Evolutionary conservation across 2,797 vertebrate genomes (phyloP).

Genomic region (Trachurus trachurus): DNA sequence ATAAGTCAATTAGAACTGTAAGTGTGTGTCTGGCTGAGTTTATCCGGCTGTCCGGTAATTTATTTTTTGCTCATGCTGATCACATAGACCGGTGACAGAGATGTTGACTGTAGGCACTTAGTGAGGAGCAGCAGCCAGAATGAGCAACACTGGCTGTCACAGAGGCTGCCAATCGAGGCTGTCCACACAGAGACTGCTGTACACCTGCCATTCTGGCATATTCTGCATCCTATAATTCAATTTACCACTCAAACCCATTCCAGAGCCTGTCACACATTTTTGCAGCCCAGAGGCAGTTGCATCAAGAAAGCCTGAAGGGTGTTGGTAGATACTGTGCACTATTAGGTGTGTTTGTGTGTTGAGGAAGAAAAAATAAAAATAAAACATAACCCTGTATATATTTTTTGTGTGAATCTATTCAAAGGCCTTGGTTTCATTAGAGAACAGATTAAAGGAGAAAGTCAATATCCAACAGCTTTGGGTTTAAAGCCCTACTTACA

Average conservation of each 20-base stretch:
- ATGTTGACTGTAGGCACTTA: constrained; percentile 65
- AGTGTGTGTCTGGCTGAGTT: constrained; percentile 40
- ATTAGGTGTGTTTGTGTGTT: neutral
- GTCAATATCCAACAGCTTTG: constrained; percentile 80
- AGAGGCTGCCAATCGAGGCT: constrained; percentile 78
- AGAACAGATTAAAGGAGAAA: constrained; percentile 73
- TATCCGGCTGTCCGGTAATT: constrained; percentile 29
- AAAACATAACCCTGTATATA: constrained; percentile 37
- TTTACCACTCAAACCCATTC: constrained; percentile 84
- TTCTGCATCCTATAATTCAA: constrained; percentile 81
- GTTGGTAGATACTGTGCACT: constrained; percentile 34
- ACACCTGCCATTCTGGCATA: constrained; percentile 85
- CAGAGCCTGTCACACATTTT: constrained; percentile 75
- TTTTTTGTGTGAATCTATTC: constrained; percentile 36
- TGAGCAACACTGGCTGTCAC: constrained; percentile 70
- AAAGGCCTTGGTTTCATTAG: constrained; percentile 69
- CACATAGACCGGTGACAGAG: constrained; percentile 33
- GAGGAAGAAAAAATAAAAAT: neutral
- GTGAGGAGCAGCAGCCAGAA: constrained; percentile 68
- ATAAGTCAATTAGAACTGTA: constrained; percentile 45
- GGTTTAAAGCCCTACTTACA: constrained; percentile 81
- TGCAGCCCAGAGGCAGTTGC: constrained; percentile 58
- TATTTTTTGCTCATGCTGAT: constrained; percentile 44
- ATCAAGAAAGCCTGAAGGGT: constrained; percentile 54
- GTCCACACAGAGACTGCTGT: constrained; percentile 74